Percentiles rank a stretch among this genome's conserved stretches.
These are phyloP conservation scores for Rousettus madagascariensis DNA, from an alignment of 2,797 vertebrate genomes.

Conservation along the genomic window DNA sequence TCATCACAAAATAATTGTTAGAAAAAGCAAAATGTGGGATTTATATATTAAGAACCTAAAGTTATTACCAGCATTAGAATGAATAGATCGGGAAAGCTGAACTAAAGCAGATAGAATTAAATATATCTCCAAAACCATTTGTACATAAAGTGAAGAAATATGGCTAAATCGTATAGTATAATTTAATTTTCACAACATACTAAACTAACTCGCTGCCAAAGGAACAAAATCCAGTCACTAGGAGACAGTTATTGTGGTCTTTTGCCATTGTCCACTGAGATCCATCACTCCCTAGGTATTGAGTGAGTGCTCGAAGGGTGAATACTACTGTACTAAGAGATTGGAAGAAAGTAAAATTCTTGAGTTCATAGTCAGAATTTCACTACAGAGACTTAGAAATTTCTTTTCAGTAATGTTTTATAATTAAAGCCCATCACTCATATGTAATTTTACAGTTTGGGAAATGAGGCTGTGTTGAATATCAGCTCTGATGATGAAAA, in stretches of 20 bases:
- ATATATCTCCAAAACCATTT: not conserved
- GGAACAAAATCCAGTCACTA: not conserved
- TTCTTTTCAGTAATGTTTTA: constrained; percentile 76
- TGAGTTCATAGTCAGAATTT: constrained; percentile 77
- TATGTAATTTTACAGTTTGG: constrained; percentile 81
- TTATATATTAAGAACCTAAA: not conserved
- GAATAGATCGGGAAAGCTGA: not conserved
- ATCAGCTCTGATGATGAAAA: constrained; percentile 75
- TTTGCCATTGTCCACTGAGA: not conserved
- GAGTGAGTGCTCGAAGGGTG: not conserved
- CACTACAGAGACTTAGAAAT: constrained; percentile 77
- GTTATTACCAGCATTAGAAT: not conserved
- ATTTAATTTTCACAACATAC: not conserved
- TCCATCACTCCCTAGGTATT: not conserved
- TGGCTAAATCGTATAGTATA: not conserved
- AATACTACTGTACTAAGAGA: not conserved
- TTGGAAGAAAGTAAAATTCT: constrained; percentile 54
- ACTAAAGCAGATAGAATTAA: not conserved
- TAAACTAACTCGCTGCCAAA: not conserved
- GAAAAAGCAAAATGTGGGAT: constrained; percentile 6
- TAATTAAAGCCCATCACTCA: constrained; percentile 84
- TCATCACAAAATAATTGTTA: not conserved
- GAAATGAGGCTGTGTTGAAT: constrained; percentile 75
- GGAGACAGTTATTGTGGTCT: not conserved
- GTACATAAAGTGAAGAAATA: not conserved